phyloP scores from a whole-genome alignment of 2,113 vertebrate species.

The Passer montanus region DNA sequence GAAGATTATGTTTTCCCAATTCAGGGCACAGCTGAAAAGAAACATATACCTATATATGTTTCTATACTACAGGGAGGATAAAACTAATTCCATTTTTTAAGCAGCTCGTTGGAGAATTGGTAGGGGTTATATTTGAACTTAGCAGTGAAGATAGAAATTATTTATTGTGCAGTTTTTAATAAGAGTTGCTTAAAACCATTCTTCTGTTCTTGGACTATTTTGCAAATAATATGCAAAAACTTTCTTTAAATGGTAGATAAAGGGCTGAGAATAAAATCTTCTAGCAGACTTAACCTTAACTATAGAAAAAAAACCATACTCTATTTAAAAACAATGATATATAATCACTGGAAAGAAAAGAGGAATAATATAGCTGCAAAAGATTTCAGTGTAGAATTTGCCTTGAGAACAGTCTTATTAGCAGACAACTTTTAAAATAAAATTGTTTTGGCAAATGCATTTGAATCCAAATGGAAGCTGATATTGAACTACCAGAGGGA shows the following conservation, averaged over 20 bases:
- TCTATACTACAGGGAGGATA: neutral
- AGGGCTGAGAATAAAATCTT: neutral
- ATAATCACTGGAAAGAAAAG: neutral
- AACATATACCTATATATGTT: neutral
- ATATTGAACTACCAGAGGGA: neutral
- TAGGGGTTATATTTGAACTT: neutral
- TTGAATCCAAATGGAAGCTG: neutral
- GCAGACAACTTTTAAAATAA: slow-evolving; percentile 5
- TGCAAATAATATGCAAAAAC: neutral
- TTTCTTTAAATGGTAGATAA: neutral
- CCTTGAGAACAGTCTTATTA: neutral
- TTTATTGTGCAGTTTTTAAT: neutral
- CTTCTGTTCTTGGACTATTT: neutral
- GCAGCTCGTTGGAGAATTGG: neutral
- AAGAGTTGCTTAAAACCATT: neutral
- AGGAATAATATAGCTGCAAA: neutral
- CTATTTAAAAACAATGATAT: neutral
- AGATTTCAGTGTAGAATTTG: neutral
- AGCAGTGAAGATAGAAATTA: neutral
- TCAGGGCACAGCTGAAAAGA: neutral
- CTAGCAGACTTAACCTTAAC: neutral
- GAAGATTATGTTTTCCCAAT: neutral
- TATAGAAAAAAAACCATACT: neutral
- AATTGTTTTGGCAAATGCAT: neutral
- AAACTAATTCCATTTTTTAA: neutral